phyloP scores from a whole-genome alignment of 37 sponge, comb jelly and placozoan species.

The Cladorhizidae sp. region DNA sequence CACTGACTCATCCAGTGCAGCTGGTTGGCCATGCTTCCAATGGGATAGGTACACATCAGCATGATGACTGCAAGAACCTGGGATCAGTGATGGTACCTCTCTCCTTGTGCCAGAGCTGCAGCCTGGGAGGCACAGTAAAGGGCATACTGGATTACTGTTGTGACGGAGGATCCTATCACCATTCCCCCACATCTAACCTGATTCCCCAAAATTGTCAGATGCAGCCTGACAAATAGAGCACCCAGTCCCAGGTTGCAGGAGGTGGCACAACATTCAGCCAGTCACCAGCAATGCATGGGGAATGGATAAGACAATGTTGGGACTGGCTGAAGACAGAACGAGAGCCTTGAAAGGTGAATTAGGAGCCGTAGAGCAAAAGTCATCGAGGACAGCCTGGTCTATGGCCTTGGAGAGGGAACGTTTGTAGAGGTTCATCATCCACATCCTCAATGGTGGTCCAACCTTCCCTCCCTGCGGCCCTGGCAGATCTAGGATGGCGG shows the following conservation, averaged over 20 bases:
- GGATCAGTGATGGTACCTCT: background rate
- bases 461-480: too few species aligned
- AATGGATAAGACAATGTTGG: too few species aligned
- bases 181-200: background rate
- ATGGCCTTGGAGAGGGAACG: background rate
- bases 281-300: too few species aligned
- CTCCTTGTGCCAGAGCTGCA: background rate
- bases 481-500: too few species aligned
- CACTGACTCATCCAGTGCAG: too few species aligned
- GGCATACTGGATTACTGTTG: background rate
- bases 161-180: background rate
- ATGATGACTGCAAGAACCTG: too few species aligned
- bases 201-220: background rate
- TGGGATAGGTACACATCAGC: background rate
- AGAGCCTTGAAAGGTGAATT: background rate
- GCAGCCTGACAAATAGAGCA: background rate
- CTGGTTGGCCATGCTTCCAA: background rate
- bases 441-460: too few species aligned
- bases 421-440: too few species aligned
- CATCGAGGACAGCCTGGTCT: background rate
- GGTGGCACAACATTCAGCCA: background rate
- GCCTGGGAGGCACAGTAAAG: background rate
- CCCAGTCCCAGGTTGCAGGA: background rate
- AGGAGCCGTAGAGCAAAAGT: background rate
- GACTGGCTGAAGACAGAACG: background rate